Percentiles rank a stretch among this genome's conserved stretches.
These are phyloP conservation scores for Palythoa caribaeorum DNA, from an alignment of 92 coral and sea anemone species.

Conservation along the genomic window DNA sequence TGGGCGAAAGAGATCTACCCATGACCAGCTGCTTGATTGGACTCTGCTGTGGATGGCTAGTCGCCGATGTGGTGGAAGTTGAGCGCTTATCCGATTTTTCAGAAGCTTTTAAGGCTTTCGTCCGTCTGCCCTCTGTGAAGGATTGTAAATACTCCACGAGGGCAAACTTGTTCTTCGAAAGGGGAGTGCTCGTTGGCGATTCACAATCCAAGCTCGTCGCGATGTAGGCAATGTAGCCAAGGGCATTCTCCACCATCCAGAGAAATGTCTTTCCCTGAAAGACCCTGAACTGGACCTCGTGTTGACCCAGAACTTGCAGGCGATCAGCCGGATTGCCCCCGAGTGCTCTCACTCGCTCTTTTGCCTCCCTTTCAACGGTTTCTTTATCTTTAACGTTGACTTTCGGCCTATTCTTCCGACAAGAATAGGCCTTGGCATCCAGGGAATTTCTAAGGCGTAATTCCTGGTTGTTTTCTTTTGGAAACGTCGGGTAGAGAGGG, in stretches of 20 bases:
- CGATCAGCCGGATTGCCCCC: background rate
- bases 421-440: background rate
- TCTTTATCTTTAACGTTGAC: background rate
- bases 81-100: background rate
- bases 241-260: background rate
- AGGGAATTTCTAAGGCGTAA: too few species aligned
- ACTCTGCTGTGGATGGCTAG: background rate
- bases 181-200: background rate
- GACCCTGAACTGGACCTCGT: background rate
- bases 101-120: background rate
- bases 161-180: conserved; percentile 7
- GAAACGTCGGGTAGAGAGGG: too few species aligned
- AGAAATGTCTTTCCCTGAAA: background rate
- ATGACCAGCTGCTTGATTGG: background rate
- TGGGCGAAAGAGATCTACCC: background rate
- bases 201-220: background rate
- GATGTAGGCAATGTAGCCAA: background rate
- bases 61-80: background rate
- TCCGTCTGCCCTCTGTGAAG: background rate
- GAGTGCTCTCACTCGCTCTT: background rate
- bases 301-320: background rate
- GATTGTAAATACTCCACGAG: background rate
- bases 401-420: background rate
- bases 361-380: background rate
- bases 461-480: too few species aligned